Evolutionary conservation across 2,888 invertebrate genomes (phyloP), one percentile per base, ranked within the genome.

Genomic region (Xanthia togata): DNA sequence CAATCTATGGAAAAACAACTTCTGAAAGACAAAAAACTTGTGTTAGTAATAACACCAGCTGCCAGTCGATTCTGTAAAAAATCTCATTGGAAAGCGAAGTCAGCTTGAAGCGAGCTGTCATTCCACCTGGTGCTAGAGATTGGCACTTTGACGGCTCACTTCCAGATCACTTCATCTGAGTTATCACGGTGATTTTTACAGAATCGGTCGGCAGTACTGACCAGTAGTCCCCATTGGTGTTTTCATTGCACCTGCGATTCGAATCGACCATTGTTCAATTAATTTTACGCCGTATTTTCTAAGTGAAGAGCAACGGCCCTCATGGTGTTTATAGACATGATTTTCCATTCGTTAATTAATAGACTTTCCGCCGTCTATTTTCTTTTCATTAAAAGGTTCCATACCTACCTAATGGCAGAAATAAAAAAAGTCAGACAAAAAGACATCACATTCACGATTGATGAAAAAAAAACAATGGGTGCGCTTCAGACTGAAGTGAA

Each of bases 391-490:
- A 62, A 60, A 60, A 78, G 1, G 17, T 38, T 26, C n/a, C 47
- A 4, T 23, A 67, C 31, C 23, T 41, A 41, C 17, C 9, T 8
- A 41, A 4, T 0, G 17, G 14, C 12, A 70, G 38, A 35, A 41
- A 64, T 59, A 11, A 60, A 76, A 69, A 69, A 23, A n/a, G 4
- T 17, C 55, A 17, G 31, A 31, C 12, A 64, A 38, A 68, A 31
- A 63, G 23, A 38, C n/a, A 64, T 55, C 20, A 65, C 64, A 63
- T 50, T 79, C 62, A 63, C 23, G 23, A 63, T 35, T 31, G 47
- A 67, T 68, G 35, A 53, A 57, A 67, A 73, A 70, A 68, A 68
- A 62, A 79, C 73, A 79, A 76, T 65, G 57, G 60, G 23, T 71
- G 57, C 47, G 57, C 60, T 63, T 53, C n/a, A 47, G 55, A 55